Percentiles rank a stretch among this genome's conserved stretches.
Evolutionary conservation across 1,140 invertebrate genomes (phyloP).

Genomic region (Nephila pilipes): DNA sequence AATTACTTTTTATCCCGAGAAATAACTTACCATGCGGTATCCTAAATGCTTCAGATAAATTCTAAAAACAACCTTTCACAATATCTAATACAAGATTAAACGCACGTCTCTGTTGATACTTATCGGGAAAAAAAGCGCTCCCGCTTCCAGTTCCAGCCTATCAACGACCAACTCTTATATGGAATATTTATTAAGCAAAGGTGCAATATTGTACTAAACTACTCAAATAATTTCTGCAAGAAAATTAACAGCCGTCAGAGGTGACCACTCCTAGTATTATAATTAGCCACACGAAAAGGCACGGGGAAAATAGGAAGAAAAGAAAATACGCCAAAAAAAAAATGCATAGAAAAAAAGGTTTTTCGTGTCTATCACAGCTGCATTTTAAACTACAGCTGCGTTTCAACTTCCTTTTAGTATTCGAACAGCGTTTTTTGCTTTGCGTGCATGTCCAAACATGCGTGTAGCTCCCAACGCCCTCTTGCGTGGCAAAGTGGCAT

Average conservation of each 20-base stretch:
- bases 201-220: background rate
- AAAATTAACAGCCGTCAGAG: constrained; percentile 37
- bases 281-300: constrained; percentile 1
- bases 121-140: background rate
- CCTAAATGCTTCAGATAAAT: too few relatives aligned
- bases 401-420: background rate
- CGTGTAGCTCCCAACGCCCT: constrained; percentile 40
- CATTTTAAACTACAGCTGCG: background rate
- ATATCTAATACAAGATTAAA: too few relatives aligned
- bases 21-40: too few relatives aligned
- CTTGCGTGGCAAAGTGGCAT: constrained; percentile 72
- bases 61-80: too few relatives aligned
- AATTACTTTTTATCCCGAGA: too few relatives aligned
- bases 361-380: background rate
- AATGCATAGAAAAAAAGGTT: background rate
- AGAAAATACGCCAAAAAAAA: background rate
- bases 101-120: background rate
- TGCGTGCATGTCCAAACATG: constrained; percentile 47
- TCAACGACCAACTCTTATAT: background rate
- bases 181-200: background rate
- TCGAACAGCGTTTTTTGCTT: background rate
- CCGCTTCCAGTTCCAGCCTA: background rate
- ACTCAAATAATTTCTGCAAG: constrained; percentile 32
- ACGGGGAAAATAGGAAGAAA: background rate
- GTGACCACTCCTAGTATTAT: constrained; percentile 17